A percentile compares a stretch with the other conserved stretches of the same genome.
phyloP scores from a whole-genome alignment of 2,888 invertebrate genomes.

The Ethmia dodecea region DNA sequence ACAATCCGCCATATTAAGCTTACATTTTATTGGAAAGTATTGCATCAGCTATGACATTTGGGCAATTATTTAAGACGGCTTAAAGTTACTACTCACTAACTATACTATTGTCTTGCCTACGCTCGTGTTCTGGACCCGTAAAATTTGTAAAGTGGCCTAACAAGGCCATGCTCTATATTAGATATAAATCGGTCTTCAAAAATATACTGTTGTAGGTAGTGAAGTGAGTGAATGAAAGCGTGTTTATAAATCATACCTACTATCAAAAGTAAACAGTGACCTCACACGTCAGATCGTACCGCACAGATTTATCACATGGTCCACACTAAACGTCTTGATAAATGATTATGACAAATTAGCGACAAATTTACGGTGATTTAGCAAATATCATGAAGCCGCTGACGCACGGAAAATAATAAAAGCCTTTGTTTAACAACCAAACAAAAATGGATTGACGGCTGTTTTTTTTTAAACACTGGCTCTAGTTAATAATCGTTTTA shows the following conservation, averaged over 20 bases:
- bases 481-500: no score
- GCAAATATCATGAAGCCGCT: conserved; percentile 42
- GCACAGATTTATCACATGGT: conserved; percentile 39
- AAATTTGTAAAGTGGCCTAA: no score
- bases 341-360: conserved; percentile 60
- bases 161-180: no score
- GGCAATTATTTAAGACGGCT: no score
- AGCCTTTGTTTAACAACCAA: conserved; percentile 27
- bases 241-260: conserved; percentile 29
- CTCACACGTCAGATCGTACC: conserved; percentile 28
- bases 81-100: no score
- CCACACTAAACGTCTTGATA: conserved; percentile 55
- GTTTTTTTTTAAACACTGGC: conserved; percentile 6
- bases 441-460: conserved; percentile 26
- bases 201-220: no score
- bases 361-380: conserved; percentile 46
- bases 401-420: conserved; percentile 39
- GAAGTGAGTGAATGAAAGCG: conserved; percentile 8
- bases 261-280: conserved; percentile 30
- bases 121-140: no score
- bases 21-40: no score
- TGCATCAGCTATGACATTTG: no score
- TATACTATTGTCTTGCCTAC: no score
- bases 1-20: no score
- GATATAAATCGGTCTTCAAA: no score